Percentiles rank a stretch among this genome's conserved stretches.
Evolutionary conservation across 30 jellyfish, hydroid and myxozoan species (phyloP).

Genomic region (Pseudorhiza aurosa): DNA sequence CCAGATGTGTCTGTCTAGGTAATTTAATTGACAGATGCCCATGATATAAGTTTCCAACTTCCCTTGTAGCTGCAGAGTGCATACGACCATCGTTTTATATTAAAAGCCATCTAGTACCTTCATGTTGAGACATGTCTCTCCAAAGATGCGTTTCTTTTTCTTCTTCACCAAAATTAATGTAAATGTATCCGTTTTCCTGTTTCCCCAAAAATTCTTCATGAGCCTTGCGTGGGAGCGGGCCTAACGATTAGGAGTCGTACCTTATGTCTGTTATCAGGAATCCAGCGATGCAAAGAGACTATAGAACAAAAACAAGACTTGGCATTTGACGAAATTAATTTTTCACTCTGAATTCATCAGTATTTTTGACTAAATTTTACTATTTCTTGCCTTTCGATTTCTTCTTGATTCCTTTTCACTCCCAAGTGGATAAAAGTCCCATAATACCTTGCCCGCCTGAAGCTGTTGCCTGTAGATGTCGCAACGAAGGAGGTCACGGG

Average conservation of each 20-base stretch:
- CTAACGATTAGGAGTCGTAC: not conserved
- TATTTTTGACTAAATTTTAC: not conserved
- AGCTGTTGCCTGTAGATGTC: not conserved
- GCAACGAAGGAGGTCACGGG: slow-evolving; percentile 1
- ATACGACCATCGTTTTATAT: too few species aligned
- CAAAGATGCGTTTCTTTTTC: slow-evolving; percentile 1
- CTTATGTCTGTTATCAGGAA: too few species aligned
- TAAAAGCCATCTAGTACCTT: slow-evolving; percentile 7
- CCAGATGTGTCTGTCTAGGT: too few species aligned
- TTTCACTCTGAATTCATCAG: too few species aligned
- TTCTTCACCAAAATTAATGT: not conserved
- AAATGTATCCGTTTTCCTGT: not conserved
- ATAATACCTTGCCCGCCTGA: slow-evolving; percentile 29
- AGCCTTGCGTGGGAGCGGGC: slow-evolving; percentile 17
- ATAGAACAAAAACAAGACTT: too few species aligned
- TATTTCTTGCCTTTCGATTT: slow-evolving; percentile 1
- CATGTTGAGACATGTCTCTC: slow-evolving; percentile 23
- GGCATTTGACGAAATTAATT: too few species aligned
- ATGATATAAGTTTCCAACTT: too few species aligned
- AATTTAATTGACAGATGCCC: too few species aligned
- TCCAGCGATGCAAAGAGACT: too few species aligned
- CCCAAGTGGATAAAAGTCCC: slow-evolving; percentile 55
- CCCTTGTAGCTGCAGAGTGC: too few species aligned
- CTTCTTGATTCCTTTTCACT: slow-evolving; percentile 14
- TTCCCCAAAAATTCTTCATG: slow-evolving; percentile 12